These are phyloP conservation scores for Cryptus viduatorius DNA, from an alignment of 2,888 invertebrate species.

Conservation along the genomic window DNA sequence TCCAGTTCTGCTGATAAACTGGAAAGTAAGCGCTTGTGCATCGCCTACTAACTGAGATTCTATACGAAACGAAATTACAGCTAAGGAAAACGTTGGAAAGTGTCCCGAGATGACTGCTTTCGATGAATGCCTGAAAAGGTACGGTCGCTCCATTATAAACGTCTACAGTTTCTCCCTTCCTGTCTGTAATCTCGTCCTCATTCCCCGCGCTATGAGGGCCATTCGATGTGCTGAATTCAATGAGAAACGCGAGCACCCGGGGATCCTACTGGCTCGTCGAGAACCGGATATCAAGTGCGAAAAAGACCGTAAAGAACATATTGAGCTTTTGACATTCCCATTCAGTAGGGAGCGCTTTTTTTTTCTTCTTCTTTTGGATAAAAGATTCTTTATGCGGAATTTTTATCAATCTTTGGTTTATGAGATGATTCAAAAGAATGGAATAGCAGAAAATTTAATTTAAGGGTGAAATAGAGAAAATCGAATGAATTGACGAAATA, in stretches of 20 bases:
- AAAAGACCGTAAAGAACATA: conserved; percentile 18
- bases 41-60: conserved; percentile 4
- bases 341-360: neutral
- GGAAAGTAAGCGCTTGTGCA: neutral
- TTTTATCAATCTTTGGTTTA: neutral
- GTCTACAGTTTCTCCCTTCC: conserved; percentile 16
- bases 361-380: neutral
- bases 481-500: too few species aligned
- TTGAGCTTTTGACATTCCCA: conserved; percentile 37
- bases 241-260: conserved; percentile 14
- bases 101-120: neutral
- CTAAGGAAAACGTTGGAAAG: conserved; percentile 7
- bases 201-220: conserved; percentile 1
- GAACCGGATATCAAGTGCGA: conserved; percentile 34
- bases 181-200: neutral
- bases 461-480: too few species aligned
- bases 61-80: conserved; percentile 42
- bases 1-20: neutral
- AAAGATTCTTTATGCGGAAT: neutral
- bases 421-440: neutral
- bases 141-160: conserved; percentile 41
- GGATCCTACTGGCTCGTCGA: neutral
- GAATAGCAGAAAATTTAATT: neutral
- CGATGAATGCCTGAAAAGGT: conserved; percentile 38
- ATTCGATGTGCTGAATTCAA: conserved; percentile 42